Evolutionary conservation across 1,140 invertebrate genomes (phyloP).

Genomic region (Trypoxylus dichotomus): DNA sequence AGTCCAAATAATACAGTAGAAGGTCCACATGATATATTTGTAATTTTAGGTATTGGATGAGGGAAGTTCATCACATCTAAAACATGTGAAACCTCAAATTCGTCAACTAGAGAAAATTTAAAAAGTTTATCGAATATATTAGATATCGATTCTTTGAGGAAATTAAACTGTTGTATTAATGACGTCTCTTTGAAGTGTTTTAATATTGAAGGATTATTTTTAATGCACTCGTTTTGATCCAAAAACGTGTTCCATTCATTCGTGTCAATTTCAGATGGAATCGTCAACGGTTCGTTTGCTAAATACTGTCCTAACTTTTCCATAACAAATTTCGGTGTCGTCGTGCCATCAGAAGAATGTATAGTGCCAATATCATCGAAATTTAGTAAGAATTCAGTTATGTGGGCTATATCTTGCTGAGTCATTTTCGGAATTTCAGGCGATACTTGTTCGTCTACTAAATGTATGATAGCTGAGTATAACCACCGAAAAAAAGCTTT

Average conservation of each 20-base stretch:
- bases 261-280: slow-evolving; percentile 62
- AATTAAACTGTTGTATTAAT: slow-evolving; percentile 78
- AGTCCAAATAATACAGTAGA: slow-evolving; percentile 41
- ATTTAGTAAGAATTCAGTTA: slow-evolving; percentile 87
- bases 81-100: slow-evolving; percentile 53
- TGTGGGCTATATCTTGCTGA: slow-evolving; percentile 86
- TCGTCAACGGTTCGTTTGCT: slow-evolving; percentile 65
- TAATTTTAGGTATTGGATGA: not conserved
- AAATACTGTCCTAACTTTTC: slow-evolving; percentile 92
- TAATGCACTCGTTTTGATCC: slow-evolving; percentile 70
- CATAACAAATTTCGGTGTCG: slow-evolving; percentile 71
- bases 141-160: slow-evolving; percentile 68
- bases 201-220: slow-evolving; percentile 71
- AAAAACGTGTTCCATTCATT: slow-evolving; percentile 82
- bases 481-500: slow-evolving; percentile 91
- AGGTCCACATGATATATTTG: not conserved
- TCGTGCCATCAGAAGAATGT: slow-evolving; percentile 56
- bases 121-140: slow-evolving; percentile 72
- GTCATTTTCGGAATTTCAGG: slow-evolving; percentile 79
- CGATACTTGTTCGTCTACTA: slow-evolving; percentile 82
- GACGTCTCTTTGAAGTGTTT: slow-evolving; percentile 76
- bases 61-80: slow-evolving; percentile 31
- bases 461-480: slow-evolving; percentile 79
- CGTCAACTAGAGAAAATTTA: slow-evolving; percentile 59
- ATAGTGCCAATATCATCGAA: slow-evolving; percentile 68